phyloP scores from a whole-genome alignment of 2,888 invertebrate species.

The Melanchra persicariae region DNA sequence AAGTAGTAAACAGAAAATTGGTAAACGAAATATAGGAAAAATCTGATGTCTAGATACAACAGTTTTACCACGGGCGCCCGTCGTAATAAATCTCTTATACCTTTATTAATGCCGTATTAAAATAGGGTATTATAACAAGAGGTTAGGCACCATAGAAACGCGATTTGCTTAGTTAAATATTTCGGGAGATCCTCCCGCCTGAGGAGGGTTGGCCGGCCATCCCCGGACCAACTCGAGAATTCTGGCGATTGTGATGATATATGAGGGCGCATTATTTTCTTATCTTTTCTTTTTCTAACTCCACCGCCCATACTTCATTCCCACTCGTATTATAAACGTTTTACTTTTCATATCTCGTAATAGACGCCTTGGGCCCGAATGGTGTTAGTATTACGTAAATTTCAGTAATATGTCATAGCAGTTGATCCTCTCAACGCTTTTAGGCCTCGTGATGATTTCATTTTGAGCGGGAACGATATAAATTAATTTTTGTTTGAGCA shows the following conservation, averaged over 20 bases:
- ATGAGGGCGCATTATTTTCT: constrained; percentile 90
- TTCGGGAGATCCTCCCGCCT: constrained; percentile 81
- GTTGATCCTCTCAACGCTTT: constrained; percentile 70
- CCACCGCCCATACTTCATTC: constrained; percentile 89
- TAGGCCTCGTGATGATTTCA: constrained; percentile 79
- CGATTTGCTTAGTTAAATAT: constrained; percentile 85
- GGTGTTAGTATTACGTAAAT: constrained; percentile 86
- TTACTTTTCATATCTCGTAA: constrained; percentile 88
- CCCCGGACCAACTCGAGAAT: constrained; percentile 82
- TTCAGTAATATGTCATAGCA: constrained; percentile 84
- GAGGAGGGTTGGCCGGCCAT: constrained; percentile 87
- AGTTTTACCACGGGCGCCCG: constrained; percentile 30
- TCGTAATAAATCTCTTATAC: constrained; percentile 55
- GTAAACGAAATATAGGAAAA: constrained; percentile 9
- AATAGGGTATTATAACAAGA: constrained; percentile 67
- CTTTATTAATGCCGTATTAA: constrained; percentile 69
- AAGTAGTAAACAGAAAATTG: constrained; percentile 1
- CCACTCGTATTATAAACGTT: constrained; percentile 87
- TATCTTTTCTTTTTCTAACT: constrained; percentile 90
- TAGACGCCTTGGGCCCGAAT: constrained; percentile 81
- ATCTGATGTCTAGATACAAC: constrained; percentile 28
- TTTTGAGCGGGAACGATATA: constrained; percentile 77
- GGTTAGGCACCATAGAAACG: constrained; percentile 69
- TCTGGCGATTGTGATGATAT: constrained; percentile 90
- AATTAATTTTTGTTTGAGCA: constrained; percentile 82